Conservation (phyloP, 2,888 invertebrate species). For the Lymantria dispar region DNA sequence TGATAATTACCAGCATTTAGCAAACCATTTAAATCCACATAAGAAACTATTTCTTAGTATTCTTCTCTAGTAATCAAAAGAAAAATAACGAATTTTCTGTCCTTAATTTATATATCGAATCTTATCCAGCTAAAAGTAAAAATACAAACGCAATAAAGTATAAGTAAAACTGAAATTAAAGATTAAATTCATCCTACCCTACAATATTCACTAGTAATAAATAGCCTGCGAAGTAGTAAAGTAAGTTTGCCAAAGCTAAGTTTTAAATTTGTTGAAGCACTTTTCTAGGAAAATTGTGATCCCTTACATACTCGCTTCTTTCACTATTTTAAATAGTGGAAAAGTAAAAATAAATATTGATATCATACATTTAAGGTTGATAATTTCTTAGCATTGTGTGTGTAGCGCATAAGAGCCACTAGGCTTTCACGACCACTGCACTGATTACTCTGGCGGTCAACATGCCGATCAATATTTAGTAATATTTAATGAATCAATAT, state of each 20-base stretch:
- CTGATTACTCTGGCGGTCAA: not conserved
- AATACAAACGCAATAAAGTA: too few relatives aligned
- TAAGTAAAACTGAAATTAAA: too few relatives aligned
- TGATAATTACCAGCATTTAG: too few relatives aligned
- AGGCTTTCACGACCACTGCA: not conserved
- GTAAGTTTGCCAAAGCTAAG: not conserved
- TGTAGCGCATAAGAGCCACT: not conserved
- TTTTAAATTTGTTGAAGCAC: not conserved
- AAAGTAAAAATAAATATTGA: not conserved
- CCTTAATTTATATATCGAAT: too few relatives aligned
- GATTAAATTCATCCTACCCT: too few relatives aligned
- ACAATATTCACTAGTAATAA: too few relatives aligned
- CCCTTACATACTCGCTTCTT: not conserved
- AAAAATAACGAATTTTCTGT: too few relatives aligned
- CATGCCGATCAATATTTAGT: not conserved
- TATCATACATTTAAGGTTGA: not conserved
- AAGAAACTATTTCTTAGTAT: too few relatives aligned
- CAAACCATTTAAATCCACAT: too few relatives aligned
- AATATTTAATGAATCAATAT: not conserved
- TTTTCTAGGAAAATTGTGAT: not conserved
- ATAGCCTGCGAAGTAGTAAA: too few relatives aligned
- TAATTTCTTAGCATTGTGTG: not conserved
- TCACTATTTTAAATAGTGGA: not conserved
- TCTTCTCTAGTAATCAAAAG: too few relatives aligned
- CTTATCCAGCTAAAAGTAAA: too few relatives aligned